Conservation (phyloP, 2,888 invertebrate genomes). For the Osmoderma eremita region DNA sequence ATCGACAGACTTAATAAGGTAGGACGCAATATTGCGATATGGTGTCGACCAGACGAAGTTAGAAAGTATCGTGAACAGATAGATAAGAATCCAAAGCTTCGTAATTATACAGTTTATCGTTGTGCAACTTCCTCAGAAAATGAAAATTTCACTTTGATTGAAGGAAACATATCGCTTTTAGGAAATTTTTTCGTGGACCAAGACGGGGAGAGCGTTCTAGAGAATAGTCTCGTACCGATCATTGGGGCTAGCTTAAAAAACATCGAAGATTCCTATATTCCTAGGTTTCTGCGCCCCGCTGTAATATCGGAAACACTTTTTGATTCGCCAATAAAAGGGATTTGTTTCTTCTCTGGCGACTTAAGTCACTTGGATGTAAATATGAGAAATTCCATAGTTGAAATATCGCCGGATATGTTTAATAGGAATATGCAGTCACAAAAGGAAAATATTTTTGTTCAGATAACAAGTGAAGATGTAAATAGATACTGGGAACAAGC, state of each 20-base stretch:
- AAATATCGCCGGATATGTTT: not conserved
- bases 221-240: not conserved
- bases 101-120: not conserved
- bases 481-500: not conserved
- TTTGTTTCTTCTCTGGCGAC: constrained; percentile 11
- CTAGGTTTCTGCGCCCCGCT: not conserved
- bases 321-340: not conserved
- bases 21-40: not conserved
- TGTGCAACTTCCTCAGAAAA: not conserved
- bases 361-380: not conserved
- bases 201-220: not conserved
- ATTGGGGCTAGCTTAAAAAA: not conserved
- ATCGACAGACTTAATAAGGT: not conserved
- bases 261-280: not conserved
- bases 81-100: not conserved
- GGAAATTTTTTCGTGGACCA: constrained; percentile 1
- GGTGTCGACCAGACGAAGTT: not conserved
- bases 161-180: not conserved
- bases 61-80: not conserved
- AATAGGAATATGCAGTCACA: too few relatives aligned
- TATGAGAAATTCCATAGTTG: not conserved
- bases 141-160: not conserved
- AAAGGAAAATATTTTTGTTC: not conserved
- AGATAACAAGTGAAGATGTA: too few relatives aligned
- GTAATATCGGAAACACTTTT: not conserved